Conservation (phyloP, 2,113 vertebrate genomes). For the Bombycilla garrulus region DNA sequence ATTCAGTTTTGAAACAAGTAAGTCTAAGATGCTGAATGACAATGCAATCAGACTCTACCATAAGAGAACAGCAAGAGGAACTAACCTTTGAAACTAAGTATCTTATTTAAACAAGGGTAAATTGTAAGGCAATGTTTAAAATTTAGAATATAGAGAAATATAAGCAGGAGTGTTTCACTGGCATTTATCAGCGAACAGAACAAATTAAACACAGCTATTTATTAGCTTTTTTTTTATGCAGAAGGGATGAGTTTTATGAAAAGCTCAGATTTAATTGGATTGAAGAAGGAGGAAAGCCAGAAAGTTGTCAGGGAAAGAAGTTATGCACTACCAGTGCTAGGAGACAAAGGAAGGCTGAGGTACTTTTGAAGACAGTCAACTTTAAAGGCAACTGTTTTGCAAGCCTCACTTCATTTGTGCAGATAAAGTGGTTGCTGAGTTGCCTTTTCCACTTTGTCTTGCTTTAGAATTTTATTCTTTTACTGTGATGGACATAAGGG, state of each 20-base stretch:
- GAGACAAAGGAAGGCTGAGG: neutral
- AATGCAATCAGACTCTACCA: neutral
- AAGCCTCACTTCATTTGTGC: neutral
- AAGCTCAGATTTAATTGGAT: neutral
- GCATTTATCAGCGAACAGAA: neutral
- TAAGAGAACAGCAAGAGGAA: neutral
- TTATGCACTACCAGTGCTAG: neutral
- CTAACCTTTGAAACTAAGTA: neutral
- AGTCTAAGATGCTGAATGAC: neutral
- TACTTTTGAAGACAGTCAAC: neutral
- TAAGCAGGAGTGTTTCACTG: neutral
- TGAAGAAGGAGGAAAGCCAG: neutral
- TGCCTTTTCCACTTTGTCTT: neutral
- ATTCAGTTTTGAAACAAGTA: neutral
- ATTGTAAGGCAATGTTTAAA: neutral
- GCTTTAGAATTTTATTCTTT: neutral
- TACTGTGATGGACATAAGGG: neutral
- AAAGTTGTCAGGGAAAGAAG: neutral
- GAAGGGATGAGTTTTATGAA: neutral
- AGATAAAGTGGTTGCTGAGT: neutral
- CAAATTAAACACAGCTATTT: neutral
- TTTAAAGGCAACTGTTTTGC: neutral
- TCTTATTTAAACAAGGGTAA: neutral
- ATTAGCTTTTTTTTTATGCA: neutral
- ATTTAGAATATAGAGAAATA: neutral